Evolutionary conservation across 2,888 invertebrate genomes (phyloP).

Genomic region (Adelognathus sp.): DNA sequence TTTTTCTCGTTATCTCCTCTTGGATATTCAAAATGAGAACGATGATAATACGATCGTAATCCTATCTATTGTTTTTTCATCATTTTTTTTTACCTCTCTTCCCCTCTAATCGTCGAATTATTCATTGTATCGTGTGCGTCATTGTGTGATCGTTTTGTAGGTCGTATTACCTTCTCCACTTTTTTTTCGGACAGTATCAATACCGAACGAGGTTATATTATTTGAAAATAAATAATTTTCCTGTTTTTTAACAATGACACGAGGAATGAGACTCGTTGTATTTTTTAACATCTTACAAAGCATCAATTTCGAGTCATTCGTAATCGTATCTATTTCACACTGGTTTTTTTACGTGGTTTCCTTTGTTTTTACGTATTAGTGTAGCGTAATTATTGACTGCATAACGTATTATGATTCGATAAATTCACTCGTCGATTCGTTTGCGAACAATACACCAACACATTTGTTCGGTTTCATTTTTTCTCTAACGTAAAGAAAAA

Average conservation of each 20-base stretch:
- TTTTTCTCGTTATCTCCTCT: neutral
- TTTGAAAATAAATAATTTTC: constrained; percentile 49
- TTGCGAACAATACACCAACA: constrained; percentile 20
- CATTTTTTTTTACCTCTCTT: constrained; percentile 1
- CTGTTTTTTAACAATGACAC: constrained; percentile 31
- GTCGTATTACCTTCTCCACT: constrained; percentile 5
- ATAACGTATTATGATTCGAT: constrained; percentile 36
- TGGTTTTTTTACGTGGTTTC: neutral
- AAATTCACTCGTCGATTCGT: constrained; percentile 26
- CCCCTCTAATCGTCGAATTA: constrained; percentile 11
- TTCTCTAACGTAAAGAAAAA: constrained; percentile 35
- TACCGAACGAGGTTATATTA: constrained; percentile 49
- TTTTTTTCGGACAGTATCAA: constrained; percentile 28
- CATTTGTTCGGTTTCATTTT: neutral
- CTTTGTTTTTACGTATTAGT: constrained; percentile 17
- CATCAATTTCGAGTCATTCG: neutral
- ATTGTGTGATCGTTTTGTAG: neutral
- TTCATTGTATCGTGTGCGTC: constrained; percentile 45
- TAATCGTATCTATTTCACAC: constrained; percentile 9
- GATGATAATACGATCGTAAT: constrained; percentile 28
- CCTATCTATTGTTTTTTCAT: constrained; percentile 6
- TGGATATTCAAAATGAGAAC: constrained; percentile 23
- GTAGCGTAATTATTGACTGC: constrained; percentile 52
- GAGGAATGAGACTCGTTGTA: neutral
- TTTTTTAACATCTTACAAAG: constrained; percentile 1